Evolutionary conservation across 2,888 invertebrate genomes (phyloP).

Genomic region (Hetaerina titia): DNA sequence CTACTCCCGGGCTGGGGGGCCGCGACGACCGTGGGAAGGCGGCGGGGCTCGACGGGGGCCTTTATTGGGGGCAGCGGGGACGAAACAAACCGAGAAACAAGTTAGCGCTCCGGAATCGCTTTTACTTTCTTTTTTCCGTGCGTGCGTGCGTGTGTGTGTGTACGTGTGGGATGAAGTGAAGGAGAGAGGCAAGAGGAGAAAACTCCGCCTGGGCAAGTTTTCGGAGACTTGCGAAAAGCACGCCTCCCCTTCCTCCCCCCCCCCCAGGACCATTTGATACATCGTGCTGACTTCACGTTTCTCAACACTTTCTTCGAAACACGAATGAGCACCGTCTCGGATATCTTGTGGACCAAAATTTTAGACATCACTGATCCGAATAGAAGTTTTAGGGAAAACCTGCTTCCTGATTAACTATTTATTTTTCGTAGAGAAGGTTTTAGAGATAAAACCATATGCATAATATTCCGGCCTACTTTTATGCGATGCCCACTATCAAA

Average conservation of each 20-base stretch:
- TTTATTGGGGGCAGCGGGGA: neutral
- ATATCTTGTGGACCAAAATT: neutral
- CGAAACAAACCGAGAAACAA: neutral
- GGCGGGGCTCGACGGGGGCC: too few species aligned
- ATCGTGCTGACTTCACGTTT: neutral
- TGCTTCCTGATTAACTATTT: too few species aligned
- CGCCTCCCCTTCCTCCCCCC: neutral
- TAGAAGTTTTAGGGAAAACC: too few species aligned
- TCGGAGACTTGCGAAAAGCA: neutral
- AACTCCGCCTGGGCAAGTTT: neutral
- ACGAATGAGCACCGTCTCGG: neutral
- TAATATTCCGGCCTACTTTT: too few species aligned
- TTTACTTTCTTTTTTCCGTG: slow-evolving; percentile 15
- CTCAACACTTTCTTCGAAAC: neutral
- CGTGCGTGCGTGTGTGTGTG: neutral
- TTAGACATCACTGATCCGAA: neutral
- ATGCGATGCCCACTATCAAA: too few species aligned
- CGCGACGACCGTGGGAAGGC: too few species aligned
- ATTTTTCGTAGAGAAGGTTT: too few species aligned
- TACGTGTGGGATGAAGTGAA: neutral
- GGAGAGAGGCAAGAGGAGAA: neutral
- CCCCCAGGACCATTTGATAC: neutral
- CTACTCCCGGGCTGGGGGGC: too few species aligned
- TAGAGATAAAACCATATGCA: too few species aligned
- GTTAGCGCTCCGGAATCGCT: slow-evolving; percentile 7